Evolutionary conservation across 2,797 vertebrate genomes (phyloP), one percentile per base, ranked within the genome.

Genomic region (Hydrocynus forskahlii): DNA sequence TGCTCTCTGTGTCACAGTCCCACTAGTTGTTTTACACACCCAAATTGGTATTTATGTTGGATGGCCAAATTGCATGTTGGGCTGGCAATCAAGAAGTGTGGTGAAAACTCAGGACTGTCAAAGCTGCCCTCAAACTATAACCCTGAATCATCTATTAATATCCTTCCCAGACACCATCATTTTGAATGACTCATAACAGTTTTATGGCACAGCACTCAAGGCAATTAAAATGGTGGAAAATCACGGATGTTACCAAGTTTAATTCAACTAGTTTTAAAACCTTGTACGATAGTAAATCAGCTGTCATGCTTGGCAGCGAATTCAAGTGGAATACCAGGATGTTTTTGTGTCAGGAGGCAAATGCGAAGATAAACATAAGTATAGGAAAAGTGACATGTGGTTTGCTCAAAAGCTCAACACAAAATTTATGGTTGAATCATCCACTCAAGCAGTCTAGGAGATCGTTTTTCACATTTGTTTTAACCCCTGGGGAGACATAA

Each of bases 11-110:
- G 87, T 87, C 85, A 88, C 92, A 89, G 88, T 90, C 88, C 88
- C 84, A 74, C 86, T 88, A 87, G 91, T 92, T 93, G 92, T 93
- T 94, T 91, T 92, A 93, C 93, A 92, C 91, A 88, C 88, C 93
- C 91, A 94, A 94, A 95, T 93, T 94, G 89, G 92, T 94, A 95
- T 95, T 94, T 95, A 91, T 90, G 92, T 84, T 85, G 92, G 89
- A 85, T 83, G 86, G 87, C 89, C 87, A 94, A 95, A 95, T 95
- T 94, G 85, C 89, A 93, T 4, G 93, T 94, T 95, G 90, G 92
- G 90, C 90, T 92, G 92, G 92, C 86, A 92, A 94, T 93, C 93
- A 92, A 91, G 91, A 90, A 90, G 89, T 86, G 89, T 84, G 92
- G 92, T 91, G 87, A 91, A 91, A 90, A 89, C 76, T 86, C 84